Evolutionary conservation across 2,888 invertebrate genomes (phyloP).

Genomic region (Dione vanillae): DNA sequence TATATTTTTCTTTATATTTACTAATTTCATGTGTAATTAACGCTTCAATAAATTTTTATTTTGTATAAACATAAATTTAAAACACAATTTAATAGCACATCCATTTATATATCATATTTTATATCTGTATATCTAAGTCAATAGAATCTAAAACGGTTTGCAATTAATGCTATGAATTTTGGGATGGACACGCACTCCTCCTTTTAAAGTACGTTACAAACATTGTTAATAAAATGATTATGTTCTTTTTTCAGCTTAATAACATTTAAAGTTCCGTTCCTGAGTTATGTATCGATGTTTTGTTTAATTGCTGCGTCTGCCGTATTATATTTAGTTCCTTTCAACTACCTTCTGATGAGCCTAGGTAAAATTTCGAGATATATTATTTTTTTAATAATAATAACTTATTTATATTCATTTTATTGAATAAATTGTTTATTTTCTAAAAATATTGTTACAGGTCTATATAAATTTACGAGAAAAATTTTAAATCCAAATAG

Average conservation of each 20-base stretch:
- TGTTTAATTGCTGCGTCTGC: conserved; percentile 58
- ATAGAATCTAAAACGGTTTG: no score
- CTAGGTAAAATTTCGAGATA: conserved; percentile 61
- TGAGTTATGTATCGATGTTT: conserved; percentile 67
- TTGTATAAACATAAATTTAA: no score
- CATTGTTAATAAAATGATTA: not conserved
- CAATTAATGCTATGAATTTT: no score
- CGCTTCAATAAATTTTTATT: no score
- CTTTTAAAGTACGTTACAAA: no score
- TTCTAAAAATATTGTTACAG: conserved; percentile 54
- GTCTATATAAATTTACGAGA: conserved; percentile 70
- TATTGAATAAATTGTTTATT: not conserved
- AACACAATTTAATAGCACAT: no score
- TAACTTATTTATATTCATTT: not conserved
- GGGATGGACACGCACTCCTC: not conserved
- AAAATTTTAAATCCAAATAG: conserved; percentile 70
- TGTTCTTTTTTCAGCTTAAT: conserved; percentile 65
- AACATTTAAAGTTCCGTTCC: conserved; percentile 72
- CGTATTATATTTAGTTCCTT: conserved; percentile 64
- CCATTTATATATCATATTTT: no score
- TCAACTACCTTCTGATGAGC: conserved; percentile 70
- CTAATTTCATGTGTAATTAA: no score
- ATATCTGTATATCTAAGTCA: no score
- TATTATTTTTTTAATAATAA: not conserved
- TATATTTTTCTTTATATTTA: no score